phyloP scores from a whole-genome alignment of 1,140 invertebrate genomes.

The Orussus abietinus region DNA sequence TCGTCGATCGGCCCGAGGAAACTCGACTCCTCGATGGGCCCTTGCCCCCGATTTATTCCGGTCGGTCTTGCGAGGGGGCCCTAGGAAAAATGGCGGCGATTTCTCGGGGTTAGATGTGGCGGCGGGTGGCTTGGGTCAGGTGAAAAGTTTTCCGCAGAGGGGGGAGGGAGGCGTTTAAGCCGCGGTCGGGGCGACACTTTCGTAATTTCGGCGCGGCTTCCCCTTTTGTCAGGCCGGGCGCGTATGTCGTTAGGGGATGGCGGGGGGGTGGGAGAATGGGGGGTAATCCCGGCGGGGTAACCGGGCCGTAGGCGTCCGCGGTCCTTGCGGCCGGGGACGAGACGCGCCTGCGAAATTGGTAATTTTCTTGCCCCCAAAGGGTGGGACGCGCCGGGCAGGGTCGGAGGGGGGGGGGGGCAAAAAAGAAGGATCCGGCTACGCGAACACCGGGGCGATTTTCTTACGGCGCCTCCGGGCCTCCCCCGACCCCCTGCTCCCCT shows the following conservation, averaged over 20 bases:
- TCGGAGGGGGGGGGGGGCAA: slow-evolving; percentile 1
- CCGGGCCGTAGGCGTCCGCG: neutral
- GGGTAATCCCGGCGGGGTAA: slow-evolving; percentile 10
- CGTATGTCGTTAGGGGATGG: slow-evolving; percentile 11
- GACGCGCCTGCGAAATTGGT: slow-evolving; percentile 16
- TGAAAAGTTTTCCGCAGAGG: no score
- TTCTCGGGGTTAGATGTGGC: no score
- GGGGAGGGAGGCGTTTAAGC: no score
- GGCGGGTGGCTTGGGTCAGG: no score
- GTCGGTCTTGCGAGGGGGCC: no score
- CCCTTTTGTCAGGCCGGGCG: slow-evolving; percentile 4
- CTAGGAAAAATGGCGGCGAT: no score
- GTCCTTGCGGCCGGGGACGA: slow-evolving; percentile 9
- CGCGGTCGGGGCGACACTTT: slow-evolving; percentile 13
- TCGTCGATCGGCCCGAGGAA: no score
- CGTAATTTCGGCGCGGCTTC: slow-evolving; percentile 12
- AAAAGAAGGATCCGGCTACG: slow-evolving; percentile 16
- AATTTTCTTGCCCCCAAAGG: slow-evolving; percentile 20
- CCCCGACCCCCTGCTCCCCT: slow-evolving; percentile 1
- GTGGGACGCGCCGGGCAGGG: no score
- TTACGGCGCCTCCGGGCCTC: neutral
- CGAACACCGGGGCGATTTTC: slow-evolving; percentile 7
- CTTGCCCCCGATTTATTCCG: no score
- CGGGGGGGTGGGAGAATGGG: no score
- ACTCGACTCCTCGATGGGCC: no score